Base-by-base conservation (phyloP, 2,797 vertebrate species). In the Manis javanica region DNA sequence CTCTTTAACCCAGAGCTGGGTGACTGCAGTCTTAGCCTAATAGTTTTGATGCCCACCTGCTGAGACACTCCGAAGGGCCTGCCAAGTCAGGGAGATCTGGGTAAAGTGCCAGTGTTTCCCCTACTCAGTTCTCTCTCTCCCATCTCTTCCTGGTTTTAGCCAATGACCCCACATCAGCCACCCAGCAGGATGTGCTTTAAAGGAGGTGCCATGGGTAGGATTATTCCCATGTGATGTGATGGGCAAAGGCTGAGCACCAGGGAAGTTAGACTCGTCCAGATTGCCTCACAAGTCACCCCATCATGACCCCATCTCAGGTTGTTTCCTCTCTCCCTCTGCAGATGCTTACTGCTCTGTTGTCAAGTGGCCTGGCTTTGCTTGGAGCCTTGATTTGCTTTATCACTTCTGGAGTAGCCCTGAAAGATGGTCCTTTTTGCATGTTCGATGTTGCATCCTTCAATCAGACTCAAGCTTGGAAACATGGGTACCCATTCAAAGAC, bases 401-500 rank as follows among this genome's bases (percentile, higher is more conserved):
- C 29, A 95, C 98, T n/a, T 98, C 97, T 0, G 98, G 98, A 13
- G 97, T 97, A 85, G 99, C 98, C 13, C 86, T 99, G 97, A 98
- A 98, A 96, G 97, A 98, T 0, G 99, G 99, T 13, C 99, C 99
- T 10, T 98, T 98, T 74, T 99, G 99, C 95, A 96, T 98, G 95
- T 98, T 98, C 21, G 97, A 98, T 0, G 12, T 68, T 75, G 92
- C 96, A 0, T 57, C 75, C 72, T 90, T 86, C 79, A 83, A 96
- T 88, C 96, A 74, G 0, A 90, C 94, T 2, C 57, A 14, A 0
- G 34, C 77, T 12, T 96, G 92, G 66, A 92, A 93, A 77, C 98
- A 98, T 93, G 98, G 97, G 2, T 99, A 99, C 79, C 98, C 98
- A 5, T 99, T 99, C 94, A 92, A 94, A 85, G 97, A 97, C 1